Base-by-base conservation (phyloP, 2,797 vertebrate species). In the Sardinella longiceps region DNA sequence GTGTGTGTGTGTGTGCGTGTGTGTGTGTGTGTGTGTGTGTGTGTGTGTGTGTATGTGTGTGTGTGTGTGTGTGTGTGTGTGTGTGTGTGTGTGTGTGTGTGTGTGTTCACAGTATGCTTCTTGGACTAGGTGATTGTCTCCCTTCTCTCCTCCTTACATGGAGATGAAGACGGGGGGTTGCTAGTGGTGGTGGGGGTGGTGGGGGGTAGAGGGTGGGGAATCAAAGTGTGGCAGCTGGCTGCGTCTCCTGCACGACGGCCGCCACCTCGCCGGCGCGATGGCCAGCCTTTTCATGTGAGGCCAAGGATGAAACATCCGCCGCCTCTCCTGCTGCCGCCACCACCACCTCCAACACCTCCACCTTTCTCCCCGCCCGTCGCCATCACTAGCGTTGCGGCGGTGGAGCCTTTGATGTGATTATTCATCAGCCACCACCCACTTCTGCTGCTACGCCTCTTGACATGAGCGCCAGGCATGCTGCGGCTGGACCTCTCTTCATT, bases 321-420 rank as follows among this genome's bases (percentile, higher is more conserved):
- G 11, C n/a, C n/a, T 7, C 56, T 25, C 2, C 56, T 23, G 6
- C 56, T 12, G n/a, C n/a, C n/a, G n/a, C 18, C 53, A 0, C 12
- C 53, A 1, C 53, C 53, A 1, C 53, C 53, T 82, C 85, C 70
- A 89, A 48, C 50, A 10, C 77, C 48, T 12, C 48, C n/a, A n/a
- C 11, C 48, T 12, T 2, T 15, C 11, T 12, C 12, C 81, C 85
- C 85, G 58, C 85, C 83, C 82, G 0, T 25, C 58, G 0, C 10
- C 58, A 2, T 25, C n/a, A 2, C 25, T 11, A 23, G 11, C 25
- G 60, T 10, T 1, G 9, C n/a, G 25, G 28, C 28, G 10, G 25
- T 10, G 11, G 1, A 63, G 25, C 60, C 60, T 63, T 63, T 63
- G 60, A 63, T 63, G 60, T 63, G 60, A 63, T 30, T 63, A 63